Conservation (phyloP, 2,113 vertebrate species). For the Alces alces region DNA sequence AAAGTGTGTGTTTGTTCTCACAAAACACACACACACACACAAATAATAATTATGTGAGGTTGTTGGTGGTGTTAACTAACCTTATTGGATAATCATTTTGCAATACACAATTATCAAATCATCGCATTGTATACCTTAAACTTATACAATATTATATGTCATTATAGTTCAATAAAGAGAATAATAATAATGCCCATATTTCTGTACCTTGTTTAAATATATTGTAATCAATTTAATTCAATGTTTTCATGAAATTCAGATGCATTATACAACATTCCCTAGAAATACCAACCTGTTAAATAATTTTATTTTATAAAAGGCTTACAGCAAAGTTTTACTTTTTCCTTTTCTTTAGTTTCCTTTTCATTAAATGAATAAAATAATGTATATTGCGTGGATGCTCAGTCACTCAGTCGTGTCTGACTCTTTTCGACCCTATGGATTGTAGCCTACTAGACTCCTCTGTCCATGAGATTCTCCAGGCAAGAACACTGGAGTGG, state of each 20-base stretch:
- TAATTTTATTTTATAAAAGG: neutral
- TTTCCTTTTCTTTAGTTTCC: neutral
- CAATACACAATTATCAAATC: neutral
- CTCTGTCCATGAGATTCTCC: neutral
- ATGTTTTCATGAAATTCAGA: neutral
- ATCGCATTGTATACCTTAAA: neutral
- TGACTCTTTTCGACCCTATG: neutral
- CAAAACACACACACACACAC: neutral
- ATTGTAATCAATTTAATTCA: neutral
- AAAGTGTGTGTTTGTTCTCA: neutral
- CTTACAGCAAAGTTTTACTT: neutral
- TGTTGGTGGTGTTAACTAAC: neutral
- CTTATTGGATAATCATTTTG: neutral
- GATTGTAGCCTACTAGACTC: neutral
- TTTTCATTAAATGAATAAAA: neutral
- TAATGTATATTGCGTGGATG: neutral
- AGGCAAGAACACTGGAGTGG: neutral
- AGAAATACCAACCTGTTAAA: neutral
- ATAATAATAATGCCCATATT: neutral
- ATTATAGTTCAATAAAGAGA: neutral
- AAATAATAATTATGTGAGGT: neutral
- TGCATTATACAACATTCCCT: neutral
- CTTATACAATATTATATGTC: neutral
- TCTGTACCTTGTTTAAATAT: neutral
- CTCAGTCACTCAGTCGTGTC: neutral